A percentile compares a stretch with the other conserved stretches of the same genome.
phyloP scores from a whole-genome alignment of 1,140 invertebrate genomes.

The Scaptomyza graminum region DNA sequence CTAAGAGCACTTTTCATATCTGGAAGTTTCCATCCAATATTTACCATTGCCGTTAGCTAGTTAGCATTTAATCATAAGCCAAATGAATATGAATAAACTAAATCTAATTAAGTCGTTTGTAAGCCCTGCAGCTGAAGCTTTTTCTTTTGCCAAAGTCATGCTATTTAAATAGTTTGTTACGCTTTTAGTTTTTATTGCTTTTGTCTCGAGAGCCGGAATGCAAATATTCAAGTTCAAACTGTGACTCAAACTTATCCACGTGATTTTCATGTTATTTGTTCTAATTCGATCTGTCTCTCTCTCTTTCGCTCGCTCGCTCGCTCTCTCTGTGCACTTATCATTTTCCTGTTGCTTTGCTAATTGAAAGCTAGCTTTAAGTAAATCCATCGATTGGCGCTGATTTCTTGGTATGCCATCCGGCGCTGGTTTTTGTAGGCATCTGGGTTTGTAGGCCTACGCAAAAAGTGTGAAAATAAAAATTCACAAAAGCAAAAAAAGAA shows the following conservation, averaged over 20 bases:
- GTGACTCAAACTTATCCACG: constrained; percentile 20
- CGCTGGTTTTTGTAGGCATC: constrained; percentile 64
- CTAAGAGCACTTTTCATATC: constrained; percentile 9
- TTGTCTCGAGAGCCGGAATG: constrained; percentile 11
- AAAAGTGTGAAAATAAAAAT: constrained; percentile 67
- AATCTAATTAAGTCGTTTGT: constrained; percentile 2
- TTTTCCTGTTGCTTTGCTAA: constrained; percentile 17
- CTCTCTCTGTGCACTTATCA: not conserved
- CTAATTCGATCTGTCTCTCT: not conserved
- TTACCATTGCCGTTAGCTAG: not conserved
- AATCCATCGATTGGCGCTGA: constrained; percentile 37
- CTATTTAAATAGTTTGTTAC: constrained; percentile 19
- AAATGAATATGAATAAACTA: constrained; percentile 6
- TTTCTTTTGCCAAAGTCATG: constrained; percentile 16
- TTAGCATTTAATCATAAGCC: constrained; percentile 27
- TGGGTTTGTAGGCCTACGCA: constrained; percentile 79
- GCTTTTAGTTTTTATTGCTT: constrained; percentile 3
- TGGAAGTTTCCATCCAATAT: constrained; percentile 18
- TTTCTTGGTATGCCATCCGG: constrained; percentile 26
- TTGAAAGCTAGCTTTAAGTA: constrained; percentile 23
- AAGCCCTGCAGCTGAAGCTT: not conserved
- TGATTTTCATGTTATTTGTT: constrained; percentile 7
- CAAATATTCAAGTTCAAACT: constrained; percentile 37
- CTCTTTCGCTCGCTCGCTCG: not conserved
- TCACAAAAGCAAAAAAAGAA: no score